These are phyloP conservation scores for Drosophila niveifrons DNA, from an alignment of 2,888 invertebrate genomes.

Conservation along the genomic window DNA sequence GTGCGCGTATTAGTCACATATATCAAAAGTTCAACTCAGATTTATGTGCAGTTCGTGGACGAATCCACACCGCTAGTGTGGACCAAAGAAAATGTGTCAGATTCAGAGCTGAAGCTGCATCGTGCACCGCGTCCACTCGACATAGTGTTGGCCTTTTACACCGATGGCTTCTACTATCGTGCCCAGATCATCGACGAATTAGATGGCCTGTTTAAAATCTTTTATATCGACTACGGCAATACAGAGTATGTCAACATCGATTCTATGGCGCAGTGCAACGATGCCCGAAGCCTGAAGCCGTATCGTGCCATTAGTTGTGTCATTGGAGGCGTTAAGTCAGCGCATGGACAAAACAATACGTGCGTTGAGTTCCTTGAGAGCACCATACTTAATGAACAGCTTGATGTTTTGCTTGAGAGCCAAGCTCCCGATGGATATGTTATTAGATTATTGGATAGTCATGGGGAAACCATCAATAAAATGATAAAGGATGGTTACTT, in stretches of 20 bases:
- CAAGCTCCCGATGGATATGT: constrained; percentile 47
- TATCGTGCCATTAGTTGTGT: constrained; percentile 77
- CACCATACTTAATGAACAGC: constrained; percentile 48
- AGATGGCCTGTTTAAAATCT: constrained; percentile 74
- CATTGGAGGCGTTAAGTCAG: constrained; percentile 58
- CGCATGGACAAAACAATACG: constrained; percentile 30
- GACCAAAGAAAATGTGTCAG: constrained; percentile 70
- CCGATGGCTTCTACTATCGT: constrained; percentile 81
- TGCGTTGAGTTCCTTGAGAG: constrained; percentile 58
- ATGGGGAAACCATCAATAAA: constrained; percentile 17
- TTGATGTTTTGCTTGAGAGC: constrained; percentile 40
- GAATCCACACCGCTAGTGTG: constrained; percentile 71
- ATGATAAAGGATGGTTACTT: constrained; percentile 52
- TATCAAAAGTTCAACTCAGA: constrained; percentile 70
- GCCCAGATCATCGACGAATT: constrained; percentile 79
- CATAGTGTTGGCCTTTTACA: constrained; percentile 81
- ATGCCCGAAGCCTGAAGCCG: constrained; percentile 69
- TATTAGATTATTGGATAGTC: constrained; percentile 32
- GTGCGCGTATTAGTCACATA: constrained; percentile 73
- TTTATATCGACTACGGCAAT: constrained; percentile 84
- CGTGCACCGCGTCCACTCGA: constrained; percentile 71
- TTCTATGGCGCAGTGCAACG: constrained; percentile 72
- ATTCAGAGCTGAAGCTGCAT: constrained; percentile 50
- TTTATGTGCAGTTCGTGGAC: constrained; percentile 75
- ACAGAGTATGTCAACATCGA: constrained; percentile 67